A percentile compares a stretch with the other conserved stretches of the same genome.
Conservation (phyloP, 2,797 vertebrate species). For the Cossypha niveicapilla region DNA sequence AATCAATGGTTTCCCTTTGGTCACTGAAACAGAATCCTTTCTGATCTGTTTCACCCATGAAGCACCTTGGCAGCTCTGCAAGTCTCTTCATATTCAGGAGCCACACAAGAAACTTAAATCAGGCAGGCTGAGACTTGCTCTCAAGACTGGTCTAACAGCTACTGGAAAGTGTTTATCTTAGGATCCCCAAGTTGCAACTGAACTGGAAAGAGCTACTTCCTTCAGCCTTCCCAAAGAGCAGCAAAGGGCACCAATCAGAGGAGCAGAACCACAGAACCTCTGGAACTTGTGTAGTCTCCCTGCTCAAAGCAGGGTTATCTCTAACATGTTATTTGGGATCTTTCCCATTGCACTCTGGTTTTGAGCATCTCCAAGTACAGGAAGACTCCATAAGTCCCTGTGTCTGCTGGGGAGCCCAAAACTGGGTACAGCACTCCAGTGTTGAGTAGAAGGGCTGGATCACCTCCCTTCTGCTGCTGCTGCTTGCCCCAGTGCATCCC, state of each 20-base stretch:
- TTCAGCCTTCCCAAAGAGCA: not conserved
- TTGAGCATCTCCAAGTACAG: not conserved
- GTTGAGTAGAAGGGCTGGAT: not conserved
- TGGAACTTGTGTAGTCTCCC: not conserved
- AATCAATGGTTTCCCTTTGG: not conserved
- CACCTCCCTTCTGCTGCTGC: not conserved
- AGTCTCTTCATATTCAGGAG: not conserved
- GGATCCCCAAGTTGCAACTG: not conserved
- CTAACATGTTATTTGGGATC: not conserved
- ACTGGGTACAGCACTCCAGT: not conserved
- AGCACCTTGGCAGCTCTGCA: not conserved
- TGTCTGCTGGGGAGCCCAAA: not conserved
- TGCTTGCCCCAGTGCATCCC: not conserved
- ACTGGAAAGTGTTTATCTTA: not conserved
- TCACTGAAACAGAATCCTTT: not conserved
- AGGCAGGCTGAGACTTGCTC: not conserved
- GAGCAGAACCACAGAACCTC: not conserved
- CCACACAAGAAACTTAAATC: not conserved
- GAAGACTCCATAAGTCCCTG: not conserved
- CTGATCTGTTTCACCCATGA: not conserved
- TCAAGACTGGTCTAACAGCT: constrained; percentile 16
- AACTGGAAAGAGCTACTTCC: not conserved
- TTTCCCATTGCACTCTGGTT: not conserved
- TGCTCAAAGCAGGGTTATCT: not conserved
- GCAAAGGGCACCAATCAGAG: not conserved